These are phyloP conservation scores for Triplophysa siluroides DNA, from an alignment of 2,113 vertebrate genomes.

Conservation along the genomic window DNA sequence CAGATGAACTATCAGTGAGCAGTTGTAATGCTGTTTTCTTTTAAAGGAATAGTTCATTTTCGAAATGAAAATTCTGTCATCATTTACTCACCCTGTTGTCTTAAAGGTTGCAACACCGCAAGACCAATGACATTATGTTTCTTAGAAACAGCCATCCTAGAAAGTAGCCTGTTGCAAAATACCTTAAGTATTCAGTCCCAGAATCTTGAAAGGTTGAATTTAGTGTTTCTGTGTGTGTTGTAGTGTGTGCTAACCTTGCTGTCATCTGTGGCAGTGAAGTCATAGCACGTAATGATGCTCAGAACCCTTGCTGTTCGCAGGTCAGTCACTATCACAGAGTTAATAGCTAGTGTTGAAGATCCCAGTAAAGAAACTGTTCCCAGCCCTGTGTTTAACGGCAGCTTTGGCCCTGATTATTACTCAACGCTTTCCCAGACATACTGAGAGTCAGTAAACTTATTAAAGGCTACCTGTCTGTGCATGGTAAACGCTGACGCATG, in stretches of 20 bases:
- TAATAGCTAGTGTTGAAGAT: not conserved
- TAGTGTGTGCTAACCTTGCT: conserved; percentile 16
- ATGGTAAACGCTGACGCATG: conserved; percentile 39
- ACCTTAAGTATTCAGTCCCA: too few relatives aligned
- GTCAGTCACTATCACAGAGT: not conserved
- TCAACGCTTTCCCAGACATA: conserved; percentile 43
- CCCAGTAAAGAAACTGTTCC: conserved; percentile 3
- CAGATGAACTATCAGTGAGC: conserved; percentile 22
- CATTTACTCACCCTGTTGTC: not conserved
- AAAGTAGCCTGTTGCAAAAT: not conserved
- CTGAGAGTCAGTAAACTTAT: conserved; percentile 37
- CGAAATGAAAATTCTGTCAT: too few relatives aligned
- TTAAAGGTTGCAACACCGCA: conserved; percentile 42
- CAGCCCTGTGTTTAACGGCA: conserved; percentile 34
- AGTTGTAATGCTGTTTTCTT: too few relatives aligned
- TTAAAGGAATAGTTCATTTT: too few relatives aligned
- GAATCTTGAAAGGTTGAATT: not conserved
- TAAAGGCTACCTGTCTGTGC: conserved; percentile 56
- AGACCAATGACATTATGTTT: not conserved
- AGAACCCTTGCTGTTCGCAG: conserved; percentile 16
- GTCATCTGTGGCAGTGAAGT: conserved; percentile 32
- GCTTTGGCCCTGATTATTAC: conserved; percentile 31
- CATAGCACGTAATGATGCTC: conserved; percentile 36
- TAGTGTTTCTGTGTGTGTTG: not conserved
- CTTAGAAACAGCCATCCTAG: not conserved